These are phyloP conservation scores for Sinonovacula constricta DNA, from an alignment of 1,140 invertebrate genomes.

Conservation along the genomic window DNA sequence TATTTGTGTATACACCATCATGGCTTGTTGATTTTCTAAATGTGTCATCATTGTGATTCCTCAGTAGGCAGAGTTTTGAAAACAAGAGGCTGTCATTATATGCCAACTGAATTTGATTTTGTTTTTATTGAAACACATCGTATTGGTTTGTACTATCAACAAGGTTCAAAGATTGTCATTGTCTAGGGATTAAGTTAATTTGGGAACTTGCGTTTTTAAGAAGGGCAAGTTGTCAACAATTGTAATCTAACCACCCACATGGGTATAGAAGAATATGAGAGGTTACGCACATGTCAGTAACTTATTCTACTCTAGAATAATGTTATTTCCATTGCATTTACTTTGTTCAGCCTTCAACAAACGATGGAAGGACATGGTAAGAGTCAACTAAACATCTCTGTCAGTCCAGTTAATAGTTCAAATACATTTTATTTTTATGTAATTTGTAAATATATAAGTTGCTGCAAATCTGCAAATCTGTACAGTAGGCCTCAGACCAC, in stretches of 20 bases:
- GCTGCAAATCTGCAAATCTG: no score
- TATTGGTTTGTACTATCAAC: constrained; percentile 54
- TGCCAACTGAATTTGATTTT: constrained; percentile 34
- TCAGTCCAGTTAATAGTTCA: not conserved
- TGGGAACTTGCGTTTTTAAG: constrained; percentile 49
- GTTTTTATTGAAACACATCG: constrained; percentile 24
- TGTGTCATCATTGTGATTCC: constrained; percentile 34
- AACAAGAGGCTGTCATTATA: not conserved
- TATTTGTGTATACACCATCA: not conserved
- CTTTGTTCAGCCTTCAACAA: not conserved
- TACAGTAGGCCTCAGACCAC: no score
- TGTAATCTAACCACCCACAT: constrained; percentile 4
- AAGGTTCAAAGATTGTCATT: constrained; percentile 58
- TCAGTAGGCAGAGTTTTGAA: constrained; percentile 12
- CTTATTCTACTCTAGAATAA: not conserved
- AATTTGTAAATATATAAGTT: no score
- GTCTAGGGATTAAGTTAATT: constrained; percentile 33
- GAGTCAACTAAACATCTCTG: not conserved
- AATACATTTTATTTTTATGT: no score
- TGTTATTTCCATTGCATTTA: not conserved
- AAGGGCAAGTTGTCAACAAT: constrained; percentile 39
- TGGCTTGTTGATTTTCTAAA: constrained; percentile 1
- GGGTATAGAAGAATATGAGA: constrained; percentile 7
- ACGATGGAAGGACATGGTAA: not conserved
- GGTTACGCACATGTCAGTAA: constrained; percentile 14